Base-by-base conservation (phyloP, 2,797 vertebrate genomes). In the Sandelia bainsii region DNA sequence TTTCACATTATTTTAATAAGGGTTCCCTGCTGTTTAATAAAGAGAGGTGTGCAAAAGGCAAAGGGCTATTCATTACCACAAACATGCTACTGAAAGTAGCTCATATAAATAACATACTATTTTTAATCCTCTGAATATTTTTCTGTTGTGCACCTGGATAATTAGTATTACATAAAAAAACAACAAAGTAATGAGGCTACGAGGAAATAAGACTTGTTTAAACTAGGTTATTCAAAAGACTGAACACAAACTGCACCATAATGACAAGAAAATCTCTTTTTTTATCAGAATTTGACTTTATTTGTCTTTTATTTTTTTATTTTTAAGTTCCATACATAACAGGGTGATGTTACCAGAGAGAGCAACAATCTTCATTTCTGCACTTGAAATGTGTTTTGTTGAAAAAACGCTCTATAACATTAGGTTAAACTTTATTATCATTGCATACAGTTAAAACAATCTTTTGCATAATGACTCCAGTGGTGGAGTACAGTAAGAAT, bases 111-210 rank as follows among this genome's bases (percentile, higher is more conserved):
- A 69, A 53, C 32, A 53, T 13, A 19, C 45, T 75, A 22, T 62
- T 67, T 58, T 71, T 75, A 60, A 71, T 62, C 50, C 54, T 46
- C 42, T 75, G 72, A 72, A 29, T 69, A 58, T 69, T 61, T 67
- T 59, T 65, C 58, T 44, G 34, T 39, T 75, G 70, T 76, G 54
- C 75, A 86, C 77, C 76, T 85, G 75, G 44, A 73, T 79, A 76
- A 85, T 88, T 72, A 76, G 17, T 50, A 60, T 48, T 13, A 16
- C 53, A 74, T 71, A 71, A 44, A 62, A 65, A 86, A 66, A 59
- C 70, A 48, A 77, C 16, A 65, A 48, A 65, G 70, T 80, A 84
- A 83, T 68, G 73, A 83, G 79, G 59, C 65, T n/a, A 17, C 17
- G 40, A 17, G 40, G 25, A 49, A 53, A 49, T n/a, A 40, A 62